Base-by-base conservation (phyloP, 2,797 vertebrate genomes). In the Manis javanica region DNA sequence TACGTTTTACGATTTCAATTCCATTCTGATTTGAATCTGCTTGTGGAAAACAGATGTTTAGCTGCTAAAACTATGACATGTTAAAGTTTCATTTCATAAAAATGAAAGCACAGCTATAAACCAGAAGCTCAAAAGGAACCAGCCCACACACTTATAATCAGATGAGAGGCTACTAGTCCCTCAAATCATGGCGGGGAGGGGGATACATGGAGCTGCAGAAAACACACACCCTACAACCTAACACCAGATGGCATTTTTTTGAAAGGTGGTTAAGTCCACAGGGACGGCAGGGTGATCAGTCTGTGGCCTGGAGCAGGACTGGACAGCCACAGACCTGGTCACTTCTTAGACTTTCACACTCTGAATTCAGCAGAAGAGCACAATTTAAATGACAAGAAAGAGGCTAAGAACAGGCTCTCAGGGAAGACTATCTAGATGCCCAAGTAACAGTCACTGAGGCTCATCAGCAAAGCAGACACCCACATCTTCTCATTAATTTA, bases 61-160 rank as follows among this genome's bases (percentile, higher is more conserved):
- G 57, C 31, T 87, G 13, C 34, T 87, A 86, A 94, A 83, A 96
- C 82, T 91, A 95, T 92, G 91, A 85, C 90, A 97, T 71, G 89
- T 84, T 89, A 82, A 83, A 91, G 31, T 94, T 97, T 49, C 57
- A 61, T 91, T 96, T 74, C 90, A 82, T 81, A 95, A 94, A 96
- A 96, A 88, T 79, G 37, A 95, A 96, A 93, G 69, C 66, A 86
- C 7, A 90, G 69, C 85, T 78, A 85, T 87, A 95, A 96, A 90
- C 21, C 78, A 97, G 91, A 94, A 92, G 39, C 74, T 89, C 82
- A 69, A 39, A 82, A 88, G 83, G 72, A 96, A 88, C 11, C 51
- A 83, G 75, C 51, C 84, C 95, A 90, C 59, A 88, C 37, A 82
- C 59, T 53, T n/a, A 46, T 0, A 59, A 82, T 64, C 66, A 90